Evolutionary conservation across 2,797 vertebrate genomes (phyloP).

Genomic region (Scomberomorus guttatus): DNA sequence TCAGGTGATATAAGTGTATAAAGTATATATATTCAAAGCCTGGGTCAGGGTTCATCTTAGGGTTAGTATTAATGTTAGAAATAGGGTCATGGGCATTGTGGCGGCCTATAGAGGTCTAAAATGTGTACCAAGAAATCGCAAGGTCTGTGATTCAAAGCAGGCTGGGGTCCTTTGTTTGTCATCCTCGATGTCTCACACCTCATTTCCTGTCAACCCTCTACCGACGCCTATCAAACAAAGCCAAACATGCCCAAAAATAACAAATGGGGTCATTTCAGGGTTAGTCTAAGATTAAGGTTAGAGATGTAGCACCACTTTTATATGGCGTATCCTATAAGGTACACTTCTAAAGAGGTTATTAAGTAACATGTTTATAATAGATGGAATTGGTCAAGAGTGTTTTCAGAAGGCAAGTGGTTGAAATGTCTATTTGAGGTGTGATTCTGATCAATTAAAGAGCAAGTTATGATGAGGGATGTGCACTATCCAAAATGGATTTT

Average conservation of each 20-base stretch:
- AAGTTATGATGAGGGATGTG: neutral
- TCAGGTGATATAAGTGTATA: neutral
- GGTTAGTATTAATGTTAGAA: neutral
- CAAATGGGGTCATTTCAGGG: neutral
- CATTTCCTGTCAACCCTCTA: constrained; percentile 42
- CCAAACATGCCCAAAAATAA: neutral
- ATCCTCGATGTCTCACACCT: constrained; percentile 10
- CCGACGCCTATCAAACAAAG: constrained; percentile 16
- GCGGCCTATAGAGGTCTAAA: neutral
- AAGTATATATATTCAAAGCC: neutral
- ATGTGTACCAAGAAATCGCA: neutral
- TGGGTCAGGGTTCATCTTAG: neutral
- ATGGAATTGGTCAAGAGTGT: neutral
- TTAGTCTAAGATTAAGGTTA: neutral
- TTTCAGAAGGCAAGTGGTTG: too few relatives aligned
- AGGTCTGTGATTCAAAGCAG: constrained; percentile 25
- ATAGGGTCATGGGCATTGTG: neutral
- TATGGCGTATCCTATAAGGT: neutral
- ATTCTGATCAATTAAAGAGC: neutral
- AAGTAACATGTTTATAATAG: neutral
- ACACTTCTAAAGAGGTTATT: neutral
- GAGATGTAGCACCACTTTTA: neutral
- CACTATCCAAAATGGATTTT: neutral
- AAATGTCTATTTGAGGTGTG: neutral
- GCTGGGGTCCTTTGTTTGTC: constrained; percentile 23